These are phyloP conservation scores for Gallinago nigripennis DNA, from an alignment of 2,797 vertebrate genomes.

Conservation along the genomic window DNA sequence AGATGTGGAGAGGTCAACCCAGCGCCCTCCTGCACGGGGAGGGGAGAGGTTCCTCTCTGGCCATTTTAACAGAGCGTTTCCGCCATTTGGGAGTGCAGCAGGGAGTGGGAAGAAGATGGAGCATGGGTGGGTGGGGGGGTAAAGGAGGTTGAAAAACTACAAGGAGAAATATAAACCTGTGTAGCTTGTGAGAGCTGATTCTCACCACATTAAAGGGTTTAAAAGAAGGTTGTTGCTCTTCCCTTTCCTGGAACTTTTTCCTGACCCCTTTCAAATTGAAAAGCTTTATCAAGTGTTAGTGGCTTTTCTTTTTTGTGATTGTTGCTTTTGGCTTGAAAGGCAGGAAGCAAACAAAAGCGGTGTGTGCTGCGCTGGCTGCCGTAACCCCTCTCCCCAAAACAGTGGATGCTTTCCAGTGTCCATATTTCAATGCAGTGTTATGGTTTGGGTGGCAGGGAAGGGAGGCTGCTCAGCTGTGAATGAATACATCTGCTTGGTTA, in stretches of 20 bases:
- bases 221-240: slow-evolving; percentile 22
- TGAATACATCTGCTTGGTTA: not conserved
- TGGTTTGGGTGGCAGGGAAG: not conserved
- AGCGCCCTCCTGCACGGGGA: not conserved
- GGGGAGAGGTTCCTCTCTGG: not conserved
- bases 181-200: not conserved
- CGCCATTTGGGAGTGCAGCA: not conserved
- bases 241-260: slow-evolving; percentile 48
- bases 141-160: not conserved
- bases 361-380: not conserved
- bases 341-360: slow-evolving; percentile 23
- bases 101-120: not conserved
- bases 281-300: slow-evolving; percentile 45
- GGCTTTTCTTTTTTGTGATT: slow-evolving; percentile 22
- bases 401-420: not conserved
- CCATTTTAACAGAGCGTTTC: not conserved
- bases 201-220: not conserved
- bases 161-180: not conserved
- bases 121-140: fast-evolving
- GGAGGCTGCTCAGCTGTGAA: not conserved
- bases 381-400: not conserved
- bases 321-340: slow-evolving; percentile 46
- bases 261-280: slow-evolving; percentile 21
- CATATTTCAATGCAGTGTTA: not conserved
- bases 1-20: slow-evolving; percentile 33